Conservation (phyloP, 2,888 invertebrate species). For the Bembecia ichneumoniformis region DNA sequence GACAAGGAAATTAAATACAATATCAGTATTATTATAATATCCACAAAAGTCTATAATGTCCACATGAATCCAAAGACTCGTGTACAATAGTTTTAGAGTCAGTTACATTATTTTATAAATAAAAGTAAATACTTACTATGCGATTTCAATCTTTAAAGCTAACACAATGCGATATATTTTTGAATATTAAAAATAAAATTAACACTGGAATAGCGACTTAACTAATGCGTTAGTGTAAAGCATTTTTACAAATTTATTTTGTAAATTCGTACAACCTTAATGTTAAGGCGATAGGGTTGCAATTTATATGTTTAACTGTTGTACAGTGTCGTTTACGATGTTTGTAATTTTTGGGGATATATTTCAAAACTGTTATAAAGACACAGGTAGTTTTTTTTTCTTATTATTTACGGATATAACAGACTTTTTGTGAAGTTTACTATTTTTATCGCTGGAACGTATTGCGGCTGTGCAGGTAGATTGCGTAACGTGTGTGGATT, state of each 20-base stretch:
- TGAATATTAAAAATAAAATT: not conserved
- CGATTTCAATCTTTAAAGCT: too few species aligned
- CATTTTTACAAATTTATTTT: not conserved
- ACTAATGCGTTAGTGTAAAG: not conserved
- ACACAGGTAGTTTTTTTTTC: conserved; percentile 52
- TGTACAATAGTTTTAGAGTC: too few species aligned
- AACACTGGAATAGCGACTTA: not conserved
- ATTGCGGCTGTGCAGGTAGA: not conserved
- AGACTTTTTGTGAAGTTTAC: conserved; percentile 40
- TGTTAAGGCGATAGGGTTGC: not conserved
- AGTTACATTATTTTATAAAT: too few species aligned
- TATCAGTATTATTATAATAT: too few species aligned
- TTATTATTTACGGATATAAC: conserved; percentile 48
- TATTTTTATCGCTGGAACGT: not conserved
- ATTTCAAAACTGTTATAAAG: conserved; percentile 18
- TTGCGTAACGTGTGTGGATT: too few species aligned
- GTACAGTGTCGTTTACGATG: not conserved
- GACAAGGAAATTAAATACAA: too few species aligned
- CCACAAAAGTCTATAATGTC: too few species aligned
- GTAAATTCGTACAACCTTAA: not conserved
- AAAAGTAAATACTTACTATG: too few species aligned
- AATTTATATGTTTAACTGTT: not conserved
- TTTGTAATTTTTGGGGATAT: conserved; percentile 1
- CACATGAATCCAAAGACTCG: too few species aligned
- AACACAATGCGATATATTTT: too few species aligned